Conservation (phyloP, 2,797 vertebrate genomes). For the Sebastes matsubarae region DNA sequence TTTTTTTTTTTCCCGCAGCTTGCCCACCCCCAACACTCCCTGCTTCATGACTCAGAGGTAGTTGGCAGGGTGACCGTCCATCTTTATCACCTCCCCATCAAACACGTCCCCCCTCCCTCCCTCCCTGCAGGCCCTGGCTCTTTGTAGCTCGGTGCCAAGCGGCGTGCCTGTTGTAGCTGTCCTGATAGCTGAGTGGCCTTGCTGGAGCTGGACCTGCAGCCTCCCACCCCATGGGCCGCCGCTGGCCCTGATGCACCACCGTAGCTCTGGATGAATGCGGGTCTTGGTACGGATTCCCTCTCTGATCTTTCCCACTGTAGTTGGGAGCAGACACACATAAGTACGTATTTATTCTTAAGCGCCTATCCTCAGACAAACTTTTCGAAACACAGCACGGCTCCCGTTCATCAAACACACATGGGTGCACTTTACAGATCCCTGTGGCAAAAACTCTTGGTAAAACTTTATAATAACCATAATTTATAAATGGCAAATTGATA, state of each 20-base stretch:
- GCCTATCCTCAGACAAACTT: background rate
- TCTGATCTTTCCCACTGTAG: constrained; percentile 52
- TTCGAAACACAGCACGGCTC: constrained; percentile 6
- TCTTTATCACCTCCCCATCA: constrained; percentile 76
- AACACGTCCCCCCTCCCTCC: constrained; percentile 19
- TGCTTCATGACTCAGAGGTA: constrained; percentile 60
- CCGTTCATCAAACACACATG: constrained; percentile 14
- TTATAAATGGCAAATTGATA: background rate
- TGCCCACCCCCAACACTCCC: constrained; percentile 7
- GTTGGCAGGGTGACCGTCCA: constrained; percentile 61
- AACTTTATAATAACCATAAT: background rate
- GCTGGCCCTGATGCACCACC: constrained; percentile 35
- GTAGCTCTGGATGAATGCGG: constrained; percentile 37
- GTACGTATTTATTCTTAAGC: constrained; percentile 9
- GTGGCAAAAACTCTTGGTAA: background rate
- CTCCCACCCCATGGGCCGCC: constrained; percentile 23
- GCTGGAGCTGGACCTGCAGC: constrained; percentile 36
- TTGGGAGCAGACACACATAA: constrained; percentile 1
- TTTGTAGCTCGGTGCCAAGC: constrained; percentile 66
- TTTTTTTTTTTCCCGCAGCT: background rate
- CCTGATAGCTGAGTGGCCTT: constrained; percentile 64
- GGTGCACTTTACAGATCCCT: background rate
- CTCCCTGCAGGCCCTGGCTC: constrained; percentile 50
- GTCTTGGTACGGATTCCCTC: constrained; percentile 35
- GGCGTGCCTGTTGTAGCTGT: constrained; percentile 61